Conservation (phyloP, 2,797 vertebrate species). For the Uromys caudimaculatus region DNA sequence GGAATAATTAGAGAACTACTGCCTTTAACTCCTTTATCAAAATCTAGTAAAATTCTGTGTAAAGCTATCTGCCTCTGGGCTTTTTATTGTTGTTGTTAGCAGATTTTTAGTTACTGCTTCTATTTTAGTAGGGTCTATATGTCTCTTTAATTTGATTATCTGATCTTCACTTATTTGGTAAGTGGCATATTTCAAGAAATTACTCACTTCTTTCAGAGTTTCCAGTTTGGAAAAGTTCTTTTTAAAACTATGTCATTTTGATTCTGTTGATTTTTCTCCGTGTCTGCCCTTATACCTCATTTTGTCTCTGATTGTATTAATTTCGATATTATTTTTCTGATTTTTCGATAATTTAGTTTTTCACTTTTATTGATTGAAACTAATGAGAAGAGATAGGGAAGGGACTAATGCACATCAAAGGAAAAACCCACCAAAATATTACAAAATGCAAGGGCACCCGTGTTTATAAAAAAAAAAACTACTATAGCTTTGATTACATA, state of each 20-base stretch:
- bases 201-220: neutral
- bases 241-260: neutral
- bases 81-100: neutral
- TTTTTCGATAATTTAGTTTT: neutral
- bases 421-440: neutral
- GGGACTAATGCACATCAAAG: neutral
- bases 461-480: neutral
- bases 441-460: neutral
- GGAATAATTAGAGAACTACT: neutral
- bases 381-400: neutral
- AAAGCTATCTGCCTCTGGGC: neutral
- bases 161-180: neutral
- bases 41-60: neutral
- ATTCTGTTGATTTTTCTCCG: neutral
- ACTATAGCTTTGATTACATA: neutral
- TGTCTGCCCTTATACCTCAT: neutral
- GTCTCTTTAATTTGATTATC: neutral
- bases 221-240: neutral
- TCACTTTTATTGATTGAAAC: neutral
- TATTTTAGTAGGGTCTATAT: neutral
- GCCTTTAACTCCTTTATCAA: neutral
- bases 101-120: neutral
- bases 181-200: neutral
- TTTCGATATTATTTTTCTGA: neutral
- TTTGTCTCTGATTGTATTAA: neutral